Percentiles rank a stretch among this genome's conserved stretches.
phyloP scores from a whole-genome alignment of 2,888 invertebrate species.

The Drosophila fulvimacula region DNA sequence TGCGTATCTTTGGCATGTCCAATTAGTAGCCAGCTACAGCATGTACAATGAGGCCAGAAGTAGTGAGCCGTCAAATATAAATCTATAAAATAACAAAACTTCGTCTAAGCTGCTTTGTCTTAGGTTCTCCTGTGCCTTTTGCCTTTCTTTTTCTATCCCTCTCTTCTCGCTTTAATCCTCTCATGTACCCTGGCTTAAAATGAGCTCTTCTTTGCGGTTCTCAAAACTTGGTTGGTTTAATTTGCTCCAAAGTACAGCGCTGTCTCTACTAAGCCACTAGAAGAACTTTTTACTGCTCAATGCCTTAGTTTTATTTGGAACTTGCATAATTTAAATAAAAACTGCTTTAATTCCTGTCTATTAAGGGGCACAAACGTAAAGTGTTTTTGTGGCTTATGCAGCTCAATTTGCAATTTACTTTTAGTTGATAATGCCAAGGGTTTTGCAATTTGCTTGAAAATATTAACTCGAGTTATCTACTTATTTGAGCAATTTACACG shows the following conservation, averaged over 20 bases:
- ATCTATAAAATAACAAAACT: not conserved
- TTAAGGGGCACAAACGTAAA: no score
- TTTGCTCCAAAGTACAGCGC: not conserved
- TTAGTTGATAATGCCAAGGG: not conserved
- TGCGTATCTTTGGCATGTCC: not conserved
- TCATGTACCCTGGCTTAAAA: not conserved
- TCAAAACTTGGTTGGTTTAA: slow-evolving; percentile 3
- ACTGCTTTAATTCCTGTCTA: not conserved
- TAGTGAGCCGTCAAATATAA: not conserved
- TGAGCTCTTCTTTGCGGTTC: not conserved
- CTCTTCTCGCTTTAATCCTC: not conserved
- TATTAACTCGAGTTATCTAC: slow-evolving; percentile 36
- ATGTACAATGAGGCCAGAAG: no score
- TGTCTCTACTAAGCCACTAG: not conserved
- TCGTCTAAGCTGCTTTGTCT: not conserved
- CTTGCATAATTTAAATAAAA: not conserved
- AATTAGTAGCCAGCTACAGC: no score
- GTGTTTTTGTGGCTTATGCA: not conserved
- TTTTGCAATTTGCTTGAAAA: not conserved
- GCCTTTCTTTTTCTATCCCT: not conserved
- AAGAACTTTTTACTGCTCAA: not conserved
- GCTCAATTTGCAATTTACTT: not conserved
- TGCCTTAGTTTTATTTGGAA: not conserved
- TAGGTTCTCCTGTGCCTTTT: not conserved
- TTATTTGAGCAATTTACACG: slow-evolving; percentile 35